Conservation (phyloP, 1,140 invertebrate genomes). For the Trinorchestia longiramus region DNA sequence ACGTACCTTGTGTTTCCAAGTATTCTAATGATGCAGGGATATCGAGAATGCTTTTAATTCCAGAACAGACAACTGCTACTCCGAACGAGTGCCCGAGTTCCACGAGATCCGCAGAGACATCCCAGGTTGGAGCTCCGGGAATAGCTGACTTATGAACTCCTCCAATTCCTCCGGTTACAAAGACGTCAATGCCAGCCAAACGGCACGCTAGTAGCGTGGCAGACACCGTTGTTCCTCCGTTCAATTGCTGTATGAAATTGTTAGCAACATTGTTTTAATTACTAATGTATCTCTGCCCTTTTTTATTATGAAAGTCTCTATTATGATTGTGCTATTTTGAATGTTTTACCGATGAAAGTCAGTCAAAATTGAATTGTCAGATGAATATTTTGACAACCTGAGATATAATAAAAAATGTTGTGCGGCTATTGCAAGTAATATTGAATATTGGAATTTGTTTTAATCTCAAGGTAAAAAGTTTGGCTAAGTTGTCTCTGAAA, state of each 20-base stretch:
- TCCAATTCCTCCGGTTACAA: conserved; percentile 93
- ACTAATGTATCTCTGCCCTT: too few relatives aligned
- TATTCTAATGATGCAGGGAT: conserved; percentile 6
- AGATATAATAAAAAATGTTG: too few relatives aligned
- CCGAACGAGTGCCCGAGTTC: conserved; percentile 86
- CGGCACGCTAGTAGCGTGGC: conserved; percentile 90
- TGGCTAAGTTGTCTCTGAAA: too few relatives aligned
- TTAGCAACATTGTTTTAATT: not conserved
- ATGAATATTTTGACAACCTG: too few relatives aligned
- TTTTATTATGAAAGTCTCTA: too few relatives aligned
- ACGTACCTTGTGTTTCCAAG: conserved; percentile 4
- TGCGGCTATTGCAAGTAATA: too few relatives aligned
- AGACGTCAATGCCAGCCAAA: conserved; percentile 86
- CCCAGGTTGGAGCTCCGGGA: conserved; percentile 84
- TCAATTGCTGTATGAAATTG: conserved; percentile 72
- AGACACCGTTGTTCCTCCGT: conserved; percentile 96
- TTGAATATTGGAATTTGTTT: too few relatives aligned
- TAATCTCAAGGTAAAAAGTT: too few relatives aligned
- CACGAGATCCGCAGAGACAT: conserved; percentile 94
- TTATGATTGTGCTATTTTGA: too few relatives aligned
- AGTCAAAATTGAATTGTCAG: too few relatives aligned
- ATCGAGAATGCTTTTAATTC: conserved; percentile 97
- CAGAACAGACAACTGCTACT: conserved; percentile 92
- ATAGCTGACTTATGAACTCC: conserved; percentile 85
- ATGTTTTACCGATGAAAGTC: too few relatives aligned